Base-by-base conservation (phyloP, 1,140 invertebrate species). In the Teleogryllus occipitalis region DNA sequence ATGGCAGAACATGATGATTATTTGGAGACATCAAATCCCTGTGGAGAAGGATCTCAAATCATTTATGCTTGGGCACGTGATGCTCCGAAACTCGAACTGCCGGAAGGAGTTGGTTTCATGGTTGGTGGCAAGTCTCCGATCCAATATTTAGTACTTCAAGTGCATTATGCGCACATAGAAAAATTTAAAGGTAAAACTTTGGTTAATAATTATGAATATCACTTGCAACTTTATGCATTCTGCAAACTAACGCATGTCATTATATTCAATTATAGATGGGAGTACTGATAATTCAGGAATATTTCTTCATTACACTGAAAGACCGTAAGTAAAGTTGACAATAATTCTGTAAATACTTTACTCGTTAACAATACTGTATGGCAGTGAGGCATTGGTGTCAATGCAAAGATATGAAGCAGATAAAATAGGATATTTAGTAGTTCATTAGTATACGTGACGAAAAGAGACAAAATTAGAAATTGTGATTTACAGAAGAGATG, bases 41-140 rank as follows among this genome's bases (percentile, higher is more conserved):
- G 95, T 84, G 86, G 86, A 7, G 87, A 89, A 72, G 92, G 92
- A 39, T 91, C 92, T 18, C 92, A 94, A 88, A 95, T 99, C 81
- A 89, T 99, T 22, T 99, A 98, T 87, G 97, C 97, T 0, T 99
- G 98, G 98, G 98, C 97, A 7, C 90, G 95, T 84, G 96, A 99
- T 87, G 98, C 98, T 0, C 96, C 97, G 7, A 89, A 89, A 49
- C 87, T 99, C 8, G 86, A 91, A 74, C 85, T 99, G 76, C 98
- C 98, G 0, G 86, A 94, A 80, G 95, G 93, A 83, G 95, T 96
- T 18, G 92, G 91, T 7, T 96, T 96, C 83, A 93, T 93, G 84
- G 91, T 95, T 46, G 94, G 94, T 0, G 89, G 89, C 76, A 88
- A 90, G 80, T 93, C 93, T 7, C 84, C 88, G 7, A 93, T 94